These are phyloP conservation scores for Gopherus flavomarginatus DNA, from an alignment of 2,113 vertebrate species.

Conservation along the genomic window DNA sequence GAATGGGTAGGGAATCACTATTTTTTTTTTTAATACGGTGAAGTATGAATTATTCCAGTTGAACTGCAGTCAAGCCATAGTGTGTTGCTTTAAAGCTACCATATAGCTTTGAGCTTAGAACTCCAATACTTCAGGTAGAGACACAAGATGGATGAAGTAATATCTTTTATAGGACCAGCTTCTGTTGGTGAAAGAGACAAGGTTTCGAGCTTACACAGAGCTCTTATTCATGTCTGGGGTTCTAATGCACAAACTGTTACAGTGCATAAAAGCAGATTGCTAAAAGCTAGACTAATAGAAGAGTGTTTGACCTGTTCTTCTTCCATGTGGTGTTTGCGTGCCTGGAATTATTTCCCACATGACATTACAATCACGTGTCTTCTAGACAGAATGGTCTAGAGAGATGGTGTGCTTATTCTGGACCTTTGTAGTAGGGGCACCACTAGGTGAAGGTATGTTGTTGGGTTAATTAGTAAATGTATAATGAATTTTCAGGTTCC, in stretches of 20 bases:
- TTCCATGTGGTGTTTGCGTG: fast-evolving
- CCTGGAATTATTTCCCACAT: not conserved
- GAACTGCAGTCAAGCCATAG: not conserved
- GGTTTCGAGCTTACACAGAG: not conserved
- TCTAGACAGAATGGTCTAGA: not conserved
- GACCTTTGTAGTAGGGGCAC: too few relatives aligned
- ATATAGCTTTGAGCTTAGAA: not conserved
- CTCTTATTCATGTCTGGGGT: not conserved
- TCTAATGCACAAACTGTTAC: not conserved
- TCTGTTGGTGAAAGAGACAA: not conserved
- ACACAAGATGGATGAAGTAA: not conserved
- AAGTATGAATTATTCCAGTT: not conserved
- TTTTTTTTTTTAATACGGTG: not conserved
- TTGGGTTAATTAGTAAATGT: too few relatives aligned
- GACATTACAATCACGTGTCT: not conserved
- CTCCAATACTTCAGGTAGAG: not conserved
- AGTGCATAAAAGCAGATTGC: not conserved
- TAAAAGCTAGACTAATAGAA: not conserved
- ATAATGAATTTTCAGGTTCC: too few relatives aligned
- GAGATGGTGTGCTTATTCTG: not conserved
- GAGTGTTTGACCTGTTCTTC: fast-evolving
- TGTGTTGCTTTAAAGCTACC: fast-evolving
- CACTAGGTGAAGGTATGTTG: too few relatives aligned
- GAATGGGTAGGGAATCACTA: fast-evolving
- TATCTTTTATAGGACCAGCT: not conserved